Conservation (phyloP, 2,888 invertebrate genomes). For the Rhamphomyia laevipes region DNA sequence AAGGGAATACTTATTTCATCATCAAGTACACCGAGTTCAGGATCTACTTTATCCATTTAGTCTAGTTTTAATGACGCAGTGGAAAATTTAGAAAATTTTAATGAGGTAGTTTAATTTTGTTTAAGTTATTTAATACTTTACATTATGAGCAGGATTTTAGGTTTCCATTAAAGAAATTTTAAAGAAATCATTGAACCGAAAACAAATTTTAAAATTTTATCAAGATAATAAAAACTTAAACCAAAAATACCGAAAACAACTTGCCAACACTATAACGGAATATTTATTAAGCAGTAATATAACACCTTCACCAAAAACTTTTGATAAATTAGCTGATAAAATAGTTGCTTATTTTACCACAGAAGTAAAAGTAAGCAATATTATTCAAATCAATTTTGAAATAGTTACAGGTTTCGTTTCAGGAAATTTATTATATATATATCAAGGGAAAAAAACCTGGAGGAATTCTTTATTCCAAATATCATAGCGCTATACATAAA, state of each 20-base stretch:
- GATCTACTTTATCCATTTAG: background rate
- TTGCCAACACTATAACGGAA: slow-evolving; percentile 1
- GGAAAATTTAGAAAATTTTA: slow-evolving; percentile 1
- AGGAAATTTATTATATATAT: slow-evolving; percentile 1
- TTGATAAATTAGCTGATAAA: background rate
- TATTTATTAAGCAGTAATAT: background rate
- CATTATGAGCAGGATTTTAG: background rate
- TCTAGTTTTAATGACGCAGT: background rate
- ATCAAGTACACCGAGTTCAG: background rate
- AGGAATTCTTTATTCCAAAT: background rate
- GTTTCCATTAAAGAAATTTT: slow-evolving; percentile 1
- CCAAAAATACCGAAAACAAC: background rate
- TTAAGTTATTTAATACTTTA: background rate
- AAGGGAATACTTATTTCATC: background rate
- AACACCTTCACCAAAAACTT: background rate
- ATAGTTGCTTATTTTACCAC: background rate
- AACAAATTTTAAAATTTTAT: background rate
- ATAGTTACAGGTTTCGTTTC: background rate
- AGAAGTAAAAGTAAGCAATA: background rate
- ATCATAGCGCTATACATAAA: background rate
- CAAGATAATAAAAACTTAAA: background rate
- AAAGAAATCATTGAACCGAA: background rate
- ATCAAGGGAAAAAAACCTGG: background rate
- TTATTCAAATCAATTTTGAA: no score
- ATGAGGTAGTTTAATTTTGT: slow-evolving; percentile 1